Evolutionary conservation across 2,888 invertebrate genomes (phyloP).

Genomic region (Agonopterix arenella): DNA sequence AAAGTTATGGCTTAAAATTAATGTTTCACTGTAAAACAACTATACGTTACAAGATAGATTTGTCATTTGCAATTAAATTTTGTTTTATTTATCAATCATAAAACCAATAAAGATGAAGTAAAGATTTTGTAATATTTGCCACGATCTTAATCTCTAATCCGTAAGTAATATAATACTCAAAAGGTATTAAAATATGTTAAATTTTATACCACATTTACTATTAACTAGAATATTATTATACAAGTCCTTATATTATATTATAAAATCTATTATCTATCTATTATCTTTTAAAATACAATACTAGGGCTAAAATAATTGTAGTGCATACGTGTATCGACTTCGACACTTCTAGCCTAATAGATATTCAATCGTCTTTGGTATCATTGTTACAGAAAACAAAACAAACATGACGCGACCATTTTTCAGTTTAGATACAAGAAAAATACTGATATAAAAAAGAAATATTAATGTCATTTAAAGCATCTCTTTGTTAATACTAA

Average conservation of each 20-base stretch:
- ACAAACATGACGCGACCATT: conserved; percentile 38
- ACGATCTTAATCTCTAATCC: conserved; percentile 1
- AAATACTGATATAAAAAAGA: conserved; percentile 63
- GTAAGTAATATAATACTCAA: conserved; percentile 53
- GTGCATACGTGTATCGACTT: conserved; percentile 29
- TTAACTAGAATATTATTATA: conserved; percentile 52
- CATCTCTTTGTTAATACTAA: conserved; percentile 53
- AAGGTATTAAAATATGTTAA: conserved; percentile 60
- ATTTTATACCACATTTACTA: conserved; percentile 46
- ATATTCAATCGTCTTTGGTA: conserved; percentile 76
- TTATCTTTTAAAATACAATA: conserved; percentile 48
- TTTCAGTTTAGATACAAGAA: conserved; percentile 30
- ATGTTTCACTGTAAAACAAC: conserved; percentile 51
- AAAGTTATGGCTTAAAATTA: conserved; percentile 53
- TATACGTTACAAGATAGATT: conserved; percentile 16
- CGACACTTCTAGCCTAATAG: conserved; percentile 55
- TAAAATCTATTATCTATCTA: conserved; percentile 55
- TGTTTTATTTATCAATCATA: too few species aligned
- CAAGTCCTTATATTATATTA: conserved; percentile 60
- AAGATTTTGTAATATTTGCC: conserved; percentile 15
- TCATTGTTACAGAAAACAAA: conserved; percentile 66
- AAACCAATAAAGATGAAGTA: too few species aligned
- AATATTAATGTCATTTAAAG: conserved; percentile 62
- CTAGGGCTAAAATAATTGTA: conserved; percentile 43
- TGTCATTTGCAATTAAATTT: too few species aligned